A percentile compares a stretch with the other conserved stretches of the same genome.
Evolutionary conservation across 2,888 invertebrate species (phyloP).

Genomic region (Pristionchus exspectatus): DNA sequence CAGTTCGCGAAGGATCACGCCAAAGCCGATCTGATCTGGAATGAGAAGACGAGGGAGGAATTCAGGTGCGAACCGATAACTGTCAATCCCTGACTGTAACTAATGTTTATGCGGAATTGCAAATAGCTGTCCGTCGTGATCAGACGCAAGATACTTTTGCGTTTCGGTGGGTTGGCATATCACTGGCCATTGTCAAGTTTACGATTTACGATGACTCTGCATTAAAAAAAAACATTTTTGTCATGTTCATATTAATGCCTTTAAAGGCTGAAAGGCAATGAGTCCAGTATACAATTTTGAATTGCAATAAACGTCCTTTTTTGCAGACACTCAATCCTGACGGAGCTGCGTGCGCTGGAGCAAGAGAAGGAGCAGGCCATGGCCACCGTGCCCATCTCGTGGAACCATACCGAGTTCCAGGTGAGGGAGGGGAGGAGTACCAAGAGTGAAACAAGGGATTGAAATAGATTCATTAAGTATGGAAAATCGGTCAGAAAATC

Average conservation of each 20-base stretch:
- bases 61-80: slow-evolving; percentile 85
- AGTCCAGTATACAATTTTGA: no score
- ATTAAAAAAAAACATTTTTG: no score
- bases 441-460: not conserved
- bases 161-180: not conserved
- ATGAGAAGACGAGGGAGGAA: slow-evolving; percentile 96
- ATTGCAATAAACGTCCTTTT: not conserved
- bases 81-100: slow-evolving; percentile 82
- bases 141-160: not conserved
- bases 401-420: slow-evolving; percentile 99
- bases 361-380: slow-evolving; percentile 90
- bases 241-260: no score
- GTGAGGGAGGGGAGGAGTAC: slow-evolving; percentile 69
- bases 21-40: slow-evolving; percentile 98
- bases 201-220: no score
- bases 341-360: slow-evolving; percentile 86
- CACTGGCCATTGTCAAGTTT: no score
- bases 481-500: no score
- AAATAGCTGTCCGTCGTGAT: no score
- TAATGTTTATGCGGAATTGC: slow-evolving; percentile 85
- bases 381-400: slow-evolving; percentile 84
- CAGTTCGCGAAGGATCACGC: slow-evolving; percentile 95
- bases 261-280: no score
- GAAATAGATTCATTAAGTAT: no score
- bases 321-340: slow-evolving; percentile 63